Percentiles rank a stretch among this genome's conserved stretches.
phyloP scores from a whole-genome alignment of 2,797 vertebrate genomes.

The Hybognathus amarus region DNA sequence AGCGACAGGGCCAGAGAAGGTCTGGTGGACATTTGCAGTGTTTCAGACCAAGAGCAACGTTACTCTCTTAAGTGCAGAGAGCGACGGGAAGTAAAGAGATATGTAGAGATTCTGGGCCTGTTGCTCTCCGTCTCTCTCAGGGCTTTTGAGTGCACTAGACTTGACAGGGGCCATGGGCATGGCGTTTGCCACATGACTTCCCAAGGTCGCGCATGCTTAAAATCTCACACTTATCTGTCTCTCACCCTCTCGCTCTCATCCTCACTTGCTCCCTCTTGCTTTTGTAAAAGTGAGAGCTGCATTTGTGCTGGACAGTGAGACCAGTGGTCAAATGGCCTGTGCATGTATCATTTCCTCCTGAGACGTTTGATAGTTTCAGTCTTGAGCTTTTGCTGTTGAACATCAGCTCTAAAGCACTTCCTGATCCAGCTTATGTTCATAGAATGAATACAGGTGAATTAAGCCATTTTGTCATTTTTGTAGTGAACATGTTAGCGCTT shows the following conservation, averaged over 20 bases:
- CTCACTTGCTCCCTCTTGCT: neutral
- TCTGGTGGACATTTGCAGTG: slow-evolving; percentile 4
- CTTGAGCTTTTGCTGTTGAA: neutral
- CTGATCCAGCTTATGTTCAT: neutral
- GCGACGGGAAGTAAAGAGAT: slow-evolving; percentile 8
- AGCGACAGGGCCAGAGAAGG: slow-evolving; percentile 22
- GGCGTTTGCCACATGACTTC: slow-evolving; percentile 41
- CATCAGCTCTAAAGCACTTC: neutral
- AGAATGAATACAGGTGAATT: neutral
- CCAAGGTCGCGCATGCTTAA: slow-evolving; percentile 49
- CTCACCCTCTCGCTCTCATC: neutral
- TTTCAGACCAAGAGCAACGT: slow-evolving; percentile 6
- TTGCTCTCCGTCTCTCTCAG: slow-evolving; percentile 41
- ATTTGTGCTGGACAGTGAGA: slow-evolving; percentile 53
- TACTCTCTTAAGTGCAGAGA: slow-evolving; percentile 44
- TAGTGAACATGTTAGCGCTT: neutral
- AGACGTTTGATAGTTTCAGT: slow-evolving; percentile 21
- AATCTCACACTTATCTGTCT: slow-evolving; percentile 37
- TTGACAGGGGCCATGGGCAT: slow-evolving; percentile 41
- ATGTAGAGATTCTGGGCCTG: slow-evolving; percentile 14
- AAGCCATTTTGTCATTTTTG: neutral
- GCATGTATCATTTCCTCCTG: slow-evolving; percentile 39
- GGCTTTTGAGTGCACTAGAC: slow-evolving; percentile 51
- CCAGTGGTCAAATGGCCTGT: slow-evolving; percentile 54
- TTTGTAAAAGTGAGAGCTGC: slow-evolving; percentile 41